These are phyloP conservation scores for Aelia acuminata DNA, from an alignment of 2,888 invertebrate species.

Conservation along the genomic window DNA sequence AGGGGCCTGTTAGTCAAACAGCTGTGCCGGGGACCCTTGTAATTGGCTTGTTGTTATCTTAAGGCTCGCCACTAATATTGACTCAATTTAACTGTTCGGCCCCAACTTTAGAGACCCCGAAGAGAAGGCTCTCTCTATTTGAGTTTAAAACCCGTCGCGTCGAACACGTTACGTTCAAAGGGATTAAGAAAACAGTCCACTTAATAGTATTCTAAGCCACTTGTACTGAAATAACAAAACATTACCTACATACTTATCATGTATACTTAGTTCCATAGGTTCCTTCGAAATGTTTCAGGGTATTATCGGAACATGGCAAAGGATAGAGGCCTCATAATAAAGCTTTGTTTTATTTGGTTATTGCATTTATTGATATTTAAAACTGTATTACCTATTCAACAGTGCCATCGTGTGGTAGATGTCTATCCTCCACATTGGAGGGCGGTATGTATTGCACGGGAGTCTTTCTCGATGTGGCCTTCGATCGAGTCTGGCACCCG, in stretches of 20 bases:
- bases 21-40: constrained; percentile 4
- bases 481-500: no score
- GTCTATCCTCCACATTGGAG: no score
- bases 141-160: background rate
- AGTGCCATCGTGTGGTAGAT: no score
- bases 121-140: background rate
- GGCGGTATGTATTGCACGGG: no score
- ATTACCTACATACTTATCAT: background rate
- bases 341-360: no score
- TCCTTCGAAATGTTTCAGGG: no score
- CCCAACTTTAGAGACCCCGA: background rate
- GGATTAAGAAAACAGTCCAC: background rate
- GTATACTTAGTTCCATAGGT: no score
- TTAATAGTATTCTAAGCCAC: background rate
- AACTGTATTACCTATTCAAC: no score
- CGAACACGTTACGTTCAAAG: background rate
- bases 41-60: constrained; percentile 54
- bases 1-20: background rate
- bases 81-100: constrained; percentile 50
- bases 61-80: constrained; percentile 55
- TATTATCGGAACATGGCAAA: no score
- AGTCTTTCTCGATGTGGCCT: no score
- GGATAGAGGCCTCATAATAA: no score
- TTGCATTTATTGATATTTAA: no score
- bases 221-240: background rate